Evolutionary conservation across 2,113 vertebrate species (phyloP).

Genomic region (Cyanoramphus novaezelandiae): DNA sequence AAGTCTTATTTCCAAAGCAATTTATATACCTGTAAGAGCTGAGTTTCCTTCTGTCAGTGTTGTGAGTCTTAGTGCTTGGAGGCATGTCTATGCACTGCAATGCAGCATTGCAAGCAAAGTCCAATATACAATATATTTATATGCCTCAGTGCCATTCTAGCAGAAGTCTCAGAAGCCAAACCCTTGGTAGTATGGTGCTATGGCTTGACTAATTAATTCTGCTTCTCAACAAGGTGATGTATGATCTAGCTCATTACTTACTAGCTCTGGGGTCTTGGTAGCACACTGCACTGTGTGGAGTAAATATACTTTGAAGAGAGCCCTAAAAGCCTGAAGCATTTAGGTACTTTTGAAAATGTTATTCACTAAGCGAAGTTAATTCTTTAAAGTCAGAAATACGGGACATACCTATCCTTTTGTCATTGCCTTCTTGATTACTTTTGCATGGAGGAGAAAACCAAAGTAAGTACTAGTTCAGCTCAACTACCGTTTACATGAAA

Average conservation of each 20-base stretch:
- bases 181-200: background rate
- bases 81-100: background rate
- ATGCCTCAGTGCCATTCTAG: background rate
- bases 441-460: background rate
- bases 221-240: background rate
- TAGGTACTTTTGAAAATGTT: slow-evolving; percentile 6
- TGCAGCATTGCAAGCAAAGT: background rate
- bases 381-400: background rate
- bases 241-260: slow-evolving; percentile 2
- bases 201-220: slow-evolving; percentile 6
- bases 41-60: background rate
- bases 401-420: background rate
- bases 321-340: background rate
- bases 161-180: background rate
- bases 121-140: background rate
- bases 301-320: slow-evolving; percentile 27
- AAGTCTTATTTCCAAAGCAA: background rate
- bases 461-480: background rate
- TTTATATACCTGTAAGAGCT: background rate
- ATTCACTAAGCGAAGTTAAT: background rate
- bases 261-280: slow-evolving; percentile 25
- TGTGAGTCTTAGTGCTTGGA: background rate
- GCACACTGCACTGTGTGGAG: background rate
- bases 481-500: background rate
- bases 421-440: background rate